Evolutionary conservation across 2,113 vertebrate genomes (phyloP).

Genomic region (Oryzias woworae): DNA sequence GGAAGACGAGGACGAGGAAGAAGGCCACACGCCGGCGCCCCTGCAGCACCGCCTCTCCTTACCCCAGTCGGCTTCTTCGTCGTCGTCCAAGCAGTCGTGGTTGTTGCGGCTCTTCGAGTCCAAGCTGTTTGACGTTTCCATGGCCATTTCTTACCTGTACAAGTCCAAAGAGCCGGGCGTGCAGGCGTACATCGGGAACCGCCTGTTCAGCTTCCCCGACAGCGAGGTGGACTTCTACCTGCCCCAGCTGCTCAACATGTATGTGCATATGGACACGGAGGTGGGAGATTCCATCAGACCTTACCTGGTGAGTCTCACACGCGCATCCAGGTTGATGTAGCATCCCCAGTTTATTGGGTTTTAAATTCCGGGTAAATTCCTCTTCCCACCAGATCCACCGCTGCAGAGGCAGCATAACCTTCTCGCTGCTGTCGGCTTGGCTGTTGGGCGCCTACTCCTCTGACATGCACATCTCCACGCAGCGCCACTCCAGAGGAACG

Average conservation of each 20-base stretch:
- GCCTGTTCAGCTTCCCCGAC: constrained; percentile 89
- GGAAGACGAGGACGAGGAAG: constrained; percentile 43
- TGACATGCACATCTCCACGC: constrained; percentile 98
- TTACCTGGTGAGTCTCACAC: constrained; percentile 80
- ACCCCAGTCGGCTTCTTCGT: accelerated
- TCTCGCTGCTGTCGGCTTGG: constrained; percentile 91
- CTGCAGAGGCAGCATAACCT: constrained; percentile 90
- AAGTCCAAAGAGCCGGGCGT: constrained; percentile 96
- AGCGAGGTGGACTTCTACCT: constrained; percentile 93
- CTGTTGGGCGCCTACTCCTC: constrained; percentile 92
- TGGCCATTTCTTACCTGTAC: constrained; percentile 97
- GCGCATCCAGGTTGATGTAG: background rate
- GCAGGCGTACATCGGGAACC: constrained; percentile 95
- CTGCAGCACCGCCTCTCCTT: background rate
- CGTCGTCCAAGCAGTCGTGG: constrained; percentile 88
- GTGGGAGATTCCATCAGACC: constrained; percentile 95
- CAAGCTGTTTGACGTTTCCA: constrained; percentile 96
- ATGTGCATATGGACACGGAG: constrained; percentile 97
- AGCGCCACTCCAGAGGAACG: constrained; percentile 92
- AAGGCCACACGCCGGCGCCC: background rate
- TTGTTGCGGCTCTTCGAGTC: constrained; percentile 94
- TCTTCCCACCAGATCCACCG: constrained; percentile 78
- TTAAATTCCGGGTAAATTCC: background rate
- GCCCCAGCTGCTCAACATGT: constrained; percentile 96
- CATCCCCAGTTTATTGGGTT: background rate